A percentile compares a stretch with the other conserved stretches of the same genome.
These are phyloP conservation scores for Verasper variegatus DNA, from an alignment of 2,113 vertebrate genomes.

Conservation along the genomic window DNA sequence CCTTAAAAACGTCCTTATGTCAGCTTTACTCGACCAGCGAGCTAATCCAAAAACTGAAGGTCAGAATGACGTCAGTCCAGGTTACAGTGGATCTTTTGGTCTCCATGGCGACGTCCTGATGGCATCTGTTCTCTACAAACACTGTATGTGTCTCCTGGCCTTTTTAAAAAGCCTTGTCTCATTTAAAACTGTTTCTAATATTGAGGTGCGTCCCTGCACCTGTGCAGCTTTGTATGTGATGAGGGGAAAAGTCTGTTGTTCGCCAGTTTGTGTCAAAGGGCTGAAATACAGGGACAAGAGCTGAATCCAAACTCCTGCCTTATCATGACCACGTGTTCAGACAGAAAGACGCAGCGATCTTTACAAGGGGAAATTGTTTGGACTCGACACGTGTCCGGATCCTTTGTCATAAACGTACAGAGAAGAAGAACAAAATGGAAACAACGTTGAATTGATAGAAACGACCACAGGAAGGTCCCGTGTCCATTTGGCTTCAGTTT, in stretches of 20 bases:
- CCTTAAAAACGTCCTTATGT: constrained; percentile 55
- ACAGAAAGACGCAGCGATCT: not conserved
- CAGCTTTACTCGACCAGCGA: constrained; percentile 22
- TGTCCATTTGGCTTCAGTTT: not conserved
- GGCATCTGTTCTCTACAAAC: not conserved
- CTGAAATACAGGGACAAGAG: constrained; percentile 25
- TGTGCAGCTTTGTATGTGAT: not conserved
- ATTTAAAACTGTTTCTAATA: not conserved
- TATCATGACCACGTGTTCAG: constrained; percentile 32
- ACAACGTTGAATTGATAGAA: no score
- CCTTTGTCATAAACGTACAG: no score
- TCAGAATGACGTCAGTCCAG: not conserved
- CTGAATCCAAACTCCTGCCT: constrained; percentile 69
- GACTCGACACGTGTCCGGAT: no score
- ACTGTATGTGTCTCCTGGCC: not conserved
- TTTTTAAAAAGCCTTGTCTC: not conserved
- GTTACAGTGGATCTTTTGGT: not conserved
- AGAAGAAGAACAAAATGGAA: no score
- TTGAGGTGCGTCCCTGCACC: not conserved
- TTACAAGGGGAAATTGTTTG: no score
- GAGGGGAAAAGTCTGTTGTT: not conserved
- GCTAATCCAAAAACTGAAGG: constrained; percentile 23
- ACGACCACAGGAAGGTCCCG: no score
- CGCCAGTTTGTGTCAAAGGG: constrained; percentile 25
- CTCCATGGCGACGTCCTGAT: not conserved